Evolutionary conservation across 2,797 vertebrate species (phyloP).

Genomic region (Rhinogobio ventralis): DNA sequence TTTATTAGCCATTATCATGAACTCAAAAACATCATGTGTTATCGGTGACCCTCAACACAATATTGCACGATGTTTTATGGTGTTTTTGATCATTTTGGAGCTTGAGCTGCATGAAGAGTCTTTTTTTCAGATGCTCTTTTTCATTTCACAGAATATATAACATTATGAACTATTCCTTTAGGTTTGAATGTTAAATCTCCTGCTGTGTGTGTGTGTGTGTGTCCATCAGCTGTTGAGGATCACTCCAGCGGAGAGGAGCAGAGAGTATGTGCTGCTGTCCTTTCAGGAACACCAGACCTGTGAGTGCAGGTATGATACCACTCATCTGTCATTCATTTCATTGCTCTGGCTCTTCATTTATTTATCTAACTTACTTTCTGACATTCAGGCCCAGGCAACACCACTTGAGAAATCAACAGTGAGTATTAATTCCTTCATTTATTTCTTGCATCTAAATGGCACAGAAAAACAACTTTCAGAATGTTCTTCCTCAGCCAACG

Average conservation of each 20-base stretch:
- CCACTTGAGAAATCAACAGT: constrained; percentile 61
- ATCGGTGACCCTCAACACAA: too few relatives aligned
- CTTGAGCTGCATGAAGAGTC: too few relatives aligned
- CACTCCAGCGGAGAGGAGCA: constrained; percentile 60
- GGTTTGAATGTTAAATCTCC: too few relatives aligned
- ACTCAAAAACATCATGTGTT: too few relatives aligned
- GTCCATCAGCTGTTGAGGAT: constrained; percentile 80
- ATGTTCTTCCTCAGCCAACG: constrained; percentile 66
- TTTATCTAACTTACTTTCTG: constrained; percentile 25
- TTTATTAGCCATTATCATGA: too few relatives aligned
- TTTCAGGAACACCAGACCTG: constrained; percentile 86
- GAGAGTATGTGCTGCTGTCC: constrained; percentile 74
- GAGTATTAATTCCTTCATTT: constrained; percentile 38
- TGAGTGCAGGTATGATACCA: constrained; percentile 82
- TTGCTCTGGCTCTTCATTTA: neutral
- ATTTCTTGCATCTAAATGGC: neutral
- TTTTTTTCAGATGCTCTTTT: too few relatives aligned
- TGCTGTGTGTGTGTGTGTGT: neutral
- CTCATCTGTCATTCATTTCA: rapidly evolving
- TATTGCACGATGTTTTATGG: too few relatives aligned
- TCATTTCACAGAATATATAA: too few relatives aligned
- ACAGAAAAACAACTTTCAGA: neutral
- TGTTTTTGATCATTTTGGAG: too few relatives aligned
- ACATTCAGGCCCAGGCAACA: constrained; percentile 60
- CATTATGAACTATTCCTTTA: too few relatives aligned